Conservation (phyloP, 2,113 vertebrate species). For the Coturnix japonica region DNA sequence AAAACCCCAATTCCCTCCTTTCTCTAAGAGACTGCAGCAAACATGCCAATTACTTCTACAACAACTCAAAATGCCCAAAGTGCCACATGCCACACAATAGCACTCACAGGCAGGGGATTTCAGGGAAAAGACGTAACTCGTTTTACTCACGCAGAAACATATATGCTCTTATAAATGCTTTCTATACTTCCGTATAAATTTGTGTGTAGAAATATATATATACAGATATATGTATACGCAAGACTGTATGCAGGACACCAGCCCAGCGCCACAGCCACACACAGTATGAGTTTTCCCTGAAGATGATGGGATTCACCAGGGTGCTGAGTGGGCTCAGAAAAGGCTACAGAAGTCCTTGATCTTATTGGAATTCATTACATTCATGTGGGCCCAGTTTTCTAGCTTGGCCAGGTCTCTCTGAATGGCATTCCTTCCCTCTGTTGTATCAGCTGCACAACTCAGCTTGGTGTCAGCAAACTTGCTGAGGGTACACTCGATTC, state of each 20-base stretch:
- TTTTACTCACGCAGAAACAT: neutral
- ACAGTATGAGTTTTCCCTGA: neutral
- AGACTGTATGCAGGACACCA: neutral
- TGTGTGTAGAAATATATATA: too few species aligned
- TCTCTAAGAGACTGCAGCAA: neutral
- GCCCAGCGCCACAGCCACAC: fast-evolving
- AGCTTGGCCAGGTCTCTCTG: too few species aligned
- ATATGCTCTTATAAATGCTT: neutral
- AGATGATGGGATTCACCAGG: neutral
- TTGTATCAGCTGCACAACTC: too few species aligned
- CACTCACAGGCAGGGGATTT: neutral
- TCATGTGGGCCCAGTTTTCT: too few species aligned
- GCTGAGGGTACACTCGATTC: too few species aligned
- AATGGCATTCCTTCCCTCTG: too few species aligned
- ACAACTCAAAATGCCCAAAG: neutral
- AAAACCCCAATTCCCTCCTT: neutral
- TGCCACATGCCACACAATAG: neutral
- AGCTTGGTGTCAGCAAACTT: too few species aligned
- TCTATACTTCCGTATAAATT: neutral
- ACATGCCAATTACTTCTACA: neutral
- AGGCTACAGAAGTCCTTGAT: neutral
- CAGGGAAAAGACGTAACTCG: neutral
- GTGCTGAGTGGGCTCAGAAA: neutral
- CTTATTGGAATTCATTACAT: too few species aligned
- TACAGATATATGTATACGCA: neutral